These are phyloP conservation scores for Lordiphosa andalusiaca DNA, from an alignment of 2,888 invertebrate genomes.

Conservation along the genomic window DNA sequence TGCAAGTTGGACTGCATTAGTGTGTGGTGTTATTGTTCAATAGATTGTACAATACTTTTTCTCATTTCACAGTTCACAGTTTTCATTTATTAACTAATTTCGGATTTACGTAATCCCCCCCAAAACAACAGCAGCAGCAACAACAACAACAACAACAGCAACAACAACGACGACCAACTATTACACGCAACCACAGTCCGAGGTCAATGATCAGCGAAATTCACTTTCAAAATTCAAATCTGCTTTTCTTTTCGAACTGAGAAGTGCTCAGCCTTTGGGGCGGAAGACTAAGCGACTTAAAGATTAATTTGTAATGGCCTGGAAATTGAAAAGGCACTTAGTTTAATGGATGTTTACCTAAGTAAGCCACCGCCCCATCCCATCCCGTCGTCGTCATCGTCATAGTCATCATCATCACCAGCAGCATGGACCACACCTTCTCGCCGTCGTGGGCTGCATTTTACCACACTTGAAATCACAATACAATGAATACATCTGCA, in stretches of 20 bases:
- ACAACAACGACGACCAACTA: slow-evolving; percentile 50
- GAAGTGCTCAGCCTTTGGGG: slow-evolving; percentile 52
- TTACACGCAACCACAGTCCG: slow-evolving; percentile 71
- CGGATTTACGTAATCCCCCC: slow-evolving; percentile 65
- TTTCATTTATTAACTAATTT: slow-evolving; percentile 75
- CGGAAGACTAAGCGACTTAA: slow-evolving; percentile 52
- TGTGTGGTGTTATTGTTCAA: slow-evolving; percentile 39
- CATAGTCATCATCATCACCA: slow-evolving; percentile 31
- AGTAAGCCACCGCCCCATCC: slow-evolving; percentile 39
- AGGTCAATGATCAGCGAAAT: slow-evolving; percentile 76
- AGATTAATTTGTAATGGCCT: slow-evolving; percentile 46
- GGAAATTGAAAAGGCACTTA: slow-evolving; percentile 36
- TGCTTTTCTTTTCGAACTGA: slow-evolving; percentile 41
- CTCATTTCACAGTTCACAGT: slow-evolving; percentile 71
- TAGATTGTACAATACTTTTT: slow-evolving; percentile 43
- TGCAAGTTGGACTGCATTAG: slow-evolving; percentile 52
- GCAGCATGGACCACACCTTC: slow-evolving; percentile 49
- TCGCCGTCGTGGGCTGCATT: slow-evolving; percentile 55
- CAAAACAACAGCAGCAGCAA: slow-evolving; percentile 12
- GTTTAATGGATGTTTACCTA: slow-evolving; percentile 35
- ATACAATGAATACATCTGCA: slow-evolving; percentile 74
- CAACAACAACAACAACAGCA: slow-evolving; percentile 46
- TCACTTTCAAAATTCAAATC: slow-evolving; percentile 66
- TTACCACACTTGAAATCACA: slow-evolving; percentile 76
- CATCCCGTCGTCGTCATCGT: slow-evolving; percentile 37